A percentile compares a stretch with the other conserved stretches of the same genome.
Evolutionary conservation across 1,140 invertebrate genomes (phyloP).

Genomic region (Acromyrmex echinatior): DNA sequence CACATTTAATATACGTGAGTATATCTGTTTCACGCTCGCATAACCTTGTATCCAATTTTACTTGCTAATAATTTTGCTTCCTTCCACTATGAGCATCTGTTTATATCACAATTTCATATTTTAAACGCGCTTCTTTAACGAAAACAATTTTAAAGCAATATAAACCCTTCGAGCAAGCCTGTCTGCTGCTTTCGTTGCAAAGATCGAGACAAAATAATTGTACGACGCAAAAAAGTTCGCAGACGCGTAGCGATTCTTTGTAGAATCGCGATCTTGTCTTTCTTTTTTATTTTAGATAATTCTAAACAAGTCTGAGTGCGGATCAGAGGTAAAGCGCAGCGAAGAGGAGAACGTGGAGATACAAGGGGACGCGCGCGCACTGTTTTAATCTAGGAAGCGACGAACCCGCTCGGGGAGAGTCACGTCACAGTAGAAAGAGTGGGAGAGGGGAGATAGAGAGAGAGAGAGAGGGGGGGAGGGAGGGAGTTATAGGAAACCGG

Average conservation of each 20-base stretch:
- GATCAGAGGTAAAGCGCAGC: not conserved
- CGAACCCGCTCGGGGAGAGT: conserved; percentile 9
- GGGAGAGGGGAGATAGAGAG: not conserved
- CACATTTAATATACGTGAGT: conserved; percentile 28
- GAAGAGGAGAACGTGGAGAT: not conserved
- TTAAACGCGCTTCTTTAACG: not conserved
- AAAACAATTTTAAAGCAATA: conserved; percentile 5
- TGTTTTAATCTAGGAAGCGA: conserved; percentile 33
- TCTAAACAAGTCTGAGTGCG: not conserved
- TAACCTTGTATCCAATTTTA: conserved; percentile 48
- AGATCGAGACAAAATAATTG: not conserved
- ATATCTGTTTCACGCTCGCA: conserved; percentile 46
- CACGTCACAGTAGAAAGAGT: conserved; percentile 29
- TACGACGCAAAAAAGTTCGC: not conserved
- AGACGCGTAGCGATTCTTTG: not conserved
- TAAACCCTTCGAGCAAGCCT: not conserved
- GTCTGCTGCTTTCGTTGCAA: not conserved
- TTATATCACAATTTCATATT: conserved; percentile 2
- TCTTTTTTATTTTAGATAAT: not conserved
- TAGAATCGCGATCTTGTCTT: too few relatives aligned
- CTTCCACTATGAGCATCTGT: not conserved
- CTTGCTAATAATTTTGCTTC: conserved; percentile 27
- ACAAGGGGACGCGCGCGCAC: not conserved
- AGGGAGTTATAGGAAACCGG: too few relatives aligned
- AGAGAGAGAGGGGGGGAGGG: too few relatives aligned